Conservation (phyloP, 2,797 vertebrate species). For the Arremon brunneinucha region DNA sequence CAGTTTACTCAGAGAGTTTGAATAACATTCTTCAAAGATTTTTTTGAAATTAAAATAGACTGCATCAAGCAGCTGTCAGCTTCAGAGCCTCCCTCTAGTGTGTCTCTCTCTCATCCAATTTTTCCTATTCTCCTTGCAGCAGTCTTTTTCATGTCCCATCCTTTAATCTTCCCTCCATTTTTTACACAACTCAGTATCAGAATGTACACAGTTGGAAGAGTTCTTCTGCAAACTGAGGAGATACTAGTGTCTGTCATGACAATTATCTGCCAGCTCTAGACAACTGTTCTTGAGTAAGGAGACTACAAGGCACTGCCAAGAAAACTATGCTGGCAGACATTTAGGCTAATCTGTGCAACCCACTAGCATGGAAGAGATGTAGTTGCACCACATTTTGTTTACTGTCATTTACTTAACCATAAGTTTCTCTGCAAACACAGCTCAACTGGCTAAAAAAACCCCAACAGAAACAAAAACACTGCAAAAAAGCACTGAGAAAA, state of each 20-base stretch:
- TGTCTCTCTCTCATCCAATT: background rate
- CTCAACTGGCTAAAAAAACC: background rate
- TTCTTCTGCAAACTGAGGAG: background rate
- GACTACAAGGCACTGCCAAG: background rate
- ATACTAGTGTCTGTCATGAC: background rate
- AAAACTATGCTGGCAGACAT: background rate
- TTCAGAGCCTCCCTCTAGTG: background rate
- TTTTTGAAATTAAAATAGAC: background rate
- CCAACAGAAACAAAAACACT: background rate
- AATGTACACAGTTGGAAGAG: background rate
- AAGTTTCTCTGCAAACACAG: background rate
- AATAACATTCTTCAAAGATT: background rate
- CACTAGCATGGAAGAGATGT: background rate
- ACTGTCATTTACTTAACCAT: background rate
- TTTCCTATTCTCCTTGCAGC: background rate
- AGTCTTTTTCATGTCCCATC: background rate
- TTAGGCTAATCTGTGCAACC: background rate
- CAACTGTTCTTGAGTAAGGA: background rate
- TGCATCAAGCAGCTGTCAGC: background rate
- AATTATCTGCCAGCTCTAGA: slow-evolving; percentile 14
- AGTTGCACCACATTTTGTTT: background rate
- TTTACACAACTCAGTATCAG: background rate
- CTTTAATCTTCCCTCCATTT: background rate
- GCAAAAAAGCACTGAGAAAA: background rate
- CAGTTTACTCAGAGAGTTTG: background rate